These are phyloP conservation scores for Heliconius ethilla DNA, from an alignment of 2,888 invertebrate genomes.

Conservation along the genomic window DNA sequence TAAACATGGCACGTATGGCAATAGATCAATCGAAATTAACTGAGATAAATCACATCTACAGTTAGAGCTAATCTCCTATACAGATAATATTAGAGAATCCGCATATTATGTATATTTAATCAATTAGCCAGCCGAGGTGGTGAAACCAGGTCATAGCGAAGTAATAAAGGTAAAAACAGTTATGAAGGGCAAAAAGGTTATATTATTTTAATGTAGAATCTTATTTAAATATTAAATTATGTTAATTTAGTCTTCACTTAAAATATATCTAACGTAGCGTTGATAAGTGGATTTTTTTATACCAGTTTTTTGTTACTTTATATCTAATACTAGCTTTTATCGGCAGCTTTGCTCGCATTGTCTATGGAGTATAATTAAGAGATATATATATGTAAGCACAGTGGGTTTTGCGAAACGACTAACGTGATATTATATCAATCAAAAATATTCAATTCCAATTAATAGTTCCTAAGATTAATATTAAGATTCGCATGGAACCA, in stretches of 20 bases:
- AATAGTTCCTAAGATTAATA: not conserved
- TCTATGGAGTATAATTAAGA: not conserved
- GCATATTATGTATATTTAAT: not conserved
- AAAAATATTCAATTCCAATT: too few species aligned
- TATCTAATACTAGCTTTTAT: not conserved
- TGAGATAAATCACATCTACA: not conserved
- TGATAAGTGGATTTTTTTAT: conserved; percentile 3
- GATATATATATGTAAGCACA: not conserved
- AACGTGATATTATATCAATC: not conserved
- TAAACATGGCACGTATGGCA: not conserved
- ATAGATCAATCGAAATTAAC: not conserved
- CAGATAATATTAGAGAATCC: not conserved
- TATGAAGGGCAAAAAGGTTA: conserved; percentile 28
- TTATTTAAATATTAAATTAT: conserved; percentile 28
- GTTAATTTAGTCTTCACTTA: conserved; percentile 10
- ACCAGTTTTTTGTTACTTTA: not conserved
- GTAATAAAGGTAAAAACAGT: conserved; percentile 20
- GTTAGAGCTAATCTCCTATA: not conserved
- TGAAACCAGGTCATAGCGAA: conserved; percentile 18
- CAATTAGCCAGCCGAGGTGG: conserved; percentile 2
- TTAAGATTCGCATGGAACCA: too few species aligned
- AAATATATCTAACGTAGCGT: not conserved
- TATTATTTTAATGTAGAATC: conserved; percentile 20
- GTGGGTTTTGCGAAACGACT: not conserved
- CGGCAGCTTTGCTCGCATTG: not conserved